phyloP scores from a whole-genome alignment of 2,888 invertebrate species.

The Chrysolina americana region DNA sequence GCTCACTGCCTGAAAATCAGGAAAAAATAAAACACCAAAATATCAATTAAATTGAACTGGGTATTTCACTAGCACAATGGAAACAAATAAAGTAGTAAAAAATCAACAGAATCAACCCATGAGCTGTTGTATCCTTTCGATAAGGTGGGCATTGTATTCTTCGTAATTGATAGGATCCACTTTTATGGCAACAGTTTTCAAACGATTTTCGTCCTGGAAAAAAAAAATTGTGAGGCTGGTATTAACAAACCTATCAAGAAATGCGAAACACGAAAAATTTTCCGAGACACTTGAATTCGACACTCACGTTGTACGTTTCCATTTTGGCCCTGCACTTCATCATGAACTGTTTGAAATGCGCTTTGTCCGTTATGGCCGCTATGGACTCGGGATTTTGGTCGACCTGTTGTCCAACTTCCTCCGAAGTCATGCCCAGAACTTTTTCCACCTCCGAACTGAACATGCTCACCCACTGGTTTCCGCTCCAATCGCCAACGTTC shows the following conservation, averaged over 20 bases:
- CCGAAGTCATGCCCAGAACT: slow-evolving; percentile 79
- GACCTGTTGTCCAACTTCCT: slow-evolving; percentile 85
- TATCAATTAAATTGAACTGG: no score
- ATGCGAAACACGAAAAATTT: neutral
- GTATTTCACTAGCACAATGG: neutral
- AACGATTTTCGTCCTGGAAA: slow-evolving; percentile 83
- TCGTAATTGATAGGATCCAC: slow-evolving; percentile 83
- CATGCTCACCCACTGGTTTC: slow-evolving; percentile 90
- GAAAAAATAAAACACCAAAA: no score
- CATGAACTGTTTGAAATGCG: slow-evolving; percentile 84
- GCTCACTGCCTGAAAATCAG: no score
- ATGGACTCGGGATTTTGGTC: slow-evolving; percentile 79
- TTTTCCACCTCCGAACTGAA: slow-evolving; percentile 90
- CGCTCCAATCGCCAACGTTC: slow-evolving; percentile 89
- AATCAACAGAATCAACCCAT: slow-evolving; percentile 30
- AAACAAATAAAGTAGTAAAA: slow-evolving; percentile 1
- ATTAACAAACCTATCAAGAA: neutral
- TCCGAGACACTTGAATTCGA: neutral
- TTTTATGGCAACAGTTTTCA: slow-evolving; percentile 82
- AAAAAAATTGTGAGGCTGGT: no score
- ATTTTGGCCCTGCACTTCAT: slow-evolving; percentile 90
- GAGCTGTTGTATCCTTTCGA: slow-evolving; percentile 53
- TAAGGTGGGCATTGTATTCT: slow-evolving; percentile 75
- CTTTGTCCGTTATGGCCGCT: slow-evolving; percentile 79
- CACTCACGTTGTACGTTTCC: slow-evolving; percentile 93